These are phyloP conservation scores for Sphyrna mokarran DNA, from an alignment of 2,113 vertebrate genomes.

Conservation along the genomic window DNA sequence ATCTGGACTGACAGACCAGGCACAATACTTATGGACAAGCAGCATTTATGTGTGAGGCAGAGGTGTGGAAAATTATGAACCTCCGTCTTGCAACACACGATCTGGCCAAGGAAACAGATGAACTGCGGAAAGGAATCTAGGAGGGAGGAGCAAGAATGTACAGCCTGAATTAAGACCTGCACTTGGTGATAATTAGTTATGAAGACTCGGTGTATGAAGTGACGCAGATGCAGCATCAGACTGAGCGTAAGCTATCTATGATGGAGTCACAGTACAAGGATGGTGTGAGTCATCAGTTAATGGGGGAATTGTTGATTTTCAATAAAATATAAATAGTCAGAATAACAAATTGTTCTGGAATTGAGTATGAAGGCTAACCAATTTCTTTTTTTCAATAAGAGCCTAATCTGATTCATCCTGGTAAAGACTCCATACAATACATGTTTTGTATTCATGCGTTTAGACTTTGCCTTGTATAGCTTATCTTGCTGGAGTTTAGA, in stretches of 20 bases:
- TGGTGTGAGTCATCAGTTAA: neutral
- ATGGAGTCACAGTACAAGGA: neutral
- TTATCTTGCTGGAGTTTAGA: neutral
- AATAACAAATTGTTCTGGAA: neutral
- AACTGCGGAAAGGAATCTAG: neutral
- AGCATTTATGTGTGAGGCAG: neutral
- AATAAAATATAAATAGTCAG: neutral
- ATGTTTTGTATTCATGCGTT: neutral
- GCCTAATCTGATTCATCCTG: neutral
- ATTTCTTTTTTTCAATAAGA: constrained; percentile 1
- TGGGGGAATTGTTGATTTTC: neutral
- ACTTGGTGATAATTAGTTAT: neutral
- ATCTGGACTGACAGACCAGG: neutral
- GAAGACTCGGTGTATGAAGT: neutral
- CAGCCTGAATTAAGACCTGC: neutral
- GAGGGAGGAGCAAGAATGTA: neutral
- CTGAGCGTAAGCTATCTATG: neutral
- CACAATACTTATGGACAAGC: neutral
- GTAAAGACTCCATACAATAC: neutral
- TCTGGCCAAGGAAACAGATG: neutral
- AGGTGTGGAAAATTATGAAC: neutral
- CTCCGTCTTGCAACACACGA: neutral
- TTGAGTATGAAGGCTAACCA: neutral
- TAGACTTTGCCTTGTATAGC: neutral
- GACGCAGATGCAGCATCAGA: neutral